phyloP scores from a whole-genome alignment of 2,797 vertebrate species.

The Gorsachius magnificus region DNA sequence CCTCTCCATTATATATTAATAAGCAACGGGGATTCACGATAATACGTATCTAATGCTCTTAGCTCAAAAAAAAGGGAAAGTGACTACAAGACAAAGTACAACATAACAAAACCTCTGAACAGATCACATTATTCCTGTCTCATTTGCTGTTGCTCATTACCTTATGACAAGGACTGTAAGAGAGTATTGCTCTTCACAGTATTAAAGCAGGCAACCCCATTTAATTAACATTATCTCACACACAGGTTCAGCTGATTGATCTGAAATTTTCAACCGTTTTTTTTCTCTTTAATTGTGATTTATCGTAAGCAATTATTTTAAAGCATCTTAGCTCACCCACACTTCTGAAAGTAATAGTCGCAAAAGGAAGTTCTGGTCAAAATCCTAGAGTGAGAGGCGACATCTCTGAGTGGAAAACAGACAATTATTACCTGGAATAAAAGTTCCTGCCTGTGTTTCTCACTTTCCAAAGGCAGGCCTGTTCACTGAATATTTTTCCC shows the following conservation, averaged over 20 bases:
- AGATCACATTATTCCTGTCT: background rate
- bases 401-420: background rate
- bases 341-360: background rate
- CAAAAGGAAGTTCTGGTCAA: background rate
- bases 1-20: background rate
- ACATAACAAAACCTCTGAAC: background rate
- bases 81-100: background rate
- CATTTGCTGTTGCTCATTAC: background rate
- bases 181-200: background rate
- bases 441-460: background rate
- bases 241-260: background rate
- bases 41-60: background rate
- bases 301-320: background rate
- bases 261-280: background rate
- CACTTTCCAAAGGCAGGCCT: background rate
- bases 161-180: background rate
- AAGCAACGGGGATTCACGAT: background rate
- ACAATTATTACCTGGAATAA: background rate
- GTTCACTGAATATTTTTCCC: background rate
- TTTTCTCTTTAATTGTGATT: background rate
- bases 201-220: background rate
- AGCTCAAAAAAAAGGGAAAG: background rate
- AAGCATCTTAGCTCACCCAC: background rate
- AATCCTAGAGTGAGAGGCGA: background rate
- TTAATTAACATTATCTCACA: background rate